phyloP scores from a whole-genome alignment of 2,113 vertebrate genomes.

The Pionites leucogaster region DNA sequence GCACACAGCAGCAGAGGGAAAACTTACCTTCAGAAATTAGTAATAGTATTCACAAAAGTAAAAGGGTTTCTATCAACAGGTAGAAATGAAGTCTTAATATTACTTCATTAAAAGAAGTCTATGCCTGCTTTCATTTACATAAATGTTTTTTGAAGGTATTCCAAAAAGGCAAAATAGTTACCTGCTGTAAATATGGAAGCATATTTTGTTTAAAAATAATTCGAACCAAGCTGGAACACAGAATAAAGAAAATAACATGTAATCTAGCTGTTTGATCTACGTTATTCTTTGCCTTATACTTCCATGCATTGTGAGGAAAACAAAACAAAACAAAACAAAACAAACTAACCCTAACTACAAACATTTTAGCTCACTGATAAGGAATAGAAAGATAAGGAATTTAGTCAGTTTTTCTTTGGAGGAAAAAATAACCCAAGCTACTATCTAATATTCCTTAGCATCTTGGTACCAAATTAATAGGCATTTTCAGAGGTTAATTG shows the following conservation, averaged over 20 bases:
- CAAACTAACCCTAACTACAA: neutral
- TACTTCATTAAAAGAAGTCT: neutral
- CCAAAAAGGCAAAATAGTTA: neutral
- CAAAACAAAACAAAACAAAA: fast-evolving
- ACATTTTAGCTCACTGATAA: neutral
- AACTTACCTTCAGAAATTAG: neutral
- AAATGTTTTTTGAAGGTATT: neutral
- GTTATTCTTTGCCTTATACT: neutral
- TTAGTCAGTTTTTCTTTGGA: neutral
- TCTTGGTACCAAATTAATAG: neutral
- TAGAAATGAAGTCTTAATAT: neutral
- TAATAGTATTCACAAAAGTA: neutral
- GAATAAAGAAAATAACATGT: neutral
- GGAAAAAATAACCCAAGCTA: fast-evolving
- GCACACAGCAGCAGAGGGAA: neutral
- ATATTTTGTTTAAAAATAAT: neutral
- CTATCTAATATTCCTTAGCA: neutral
- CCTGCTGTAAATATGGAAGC: neutral
- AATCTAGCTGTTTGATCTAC: neutral
- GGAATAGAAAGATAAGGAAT: neutral
- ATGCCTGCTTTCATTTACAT: neutral
- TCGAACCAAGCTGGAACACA: neutral
- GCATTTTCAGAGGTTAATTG: neutral
- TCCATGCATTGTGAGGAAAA: neutral
- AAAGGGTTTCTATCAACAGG: neutral